These are phyloP conservation scores for Acronicta alni DNA, from an alignment of 2,888 invertebrate genomes.

Conservation along the genomic window DNA sequence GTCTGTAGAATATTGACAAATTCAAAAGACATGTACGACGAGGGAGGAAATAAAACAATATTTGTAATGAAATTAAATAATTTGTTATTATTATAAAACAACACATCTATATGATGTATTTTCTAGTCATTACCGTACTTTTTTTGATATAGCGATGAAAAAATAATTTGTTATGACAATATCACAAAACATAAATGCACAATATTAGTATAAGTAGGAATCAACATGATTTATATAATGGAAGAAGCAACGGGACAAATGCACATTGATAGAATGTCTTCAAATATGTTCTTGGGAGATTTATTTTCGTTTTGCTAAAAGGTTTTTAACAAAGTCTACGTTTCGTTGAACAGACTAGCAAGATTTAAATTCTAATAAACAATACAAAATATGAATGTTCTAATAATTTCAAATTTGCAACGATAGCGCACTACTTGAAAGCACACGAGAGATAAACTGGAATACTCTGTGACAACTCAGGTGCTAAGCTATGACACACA, in stretches of 20 bases:
- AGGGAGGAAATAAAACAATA: constrained; percentile 76
- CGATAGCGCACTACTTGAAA: constrained; percentile 22
- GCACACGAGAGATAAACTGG: constrained; percentile 18
- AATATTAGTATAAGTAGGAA: constrained; percentile 50
- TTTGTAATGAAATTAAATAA: constrained; percentile 84
- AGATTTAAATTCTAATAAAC: constrained; percentile 28
- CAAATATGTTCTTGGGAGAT: constrained; percentile 34
- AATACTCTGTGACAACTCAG: constrained; percentile 17
- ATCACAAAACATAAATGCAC: constrained; percentile 75
- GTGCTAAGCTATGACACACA: constrained; percentile 19
- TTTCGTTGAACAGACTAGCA: constrained; percentile 58
- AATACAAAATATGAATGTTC: constrained; percentile 9
- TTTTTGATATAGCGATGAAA: constrained; percentile 51
- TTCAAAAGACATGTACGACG: constrained; percentile 23
- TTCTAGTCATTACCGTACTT: constrained; percentile 83
- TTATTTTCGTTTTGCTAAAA: constrained; percentile 39
- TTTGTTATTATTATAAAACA: constrained; percentile 87
- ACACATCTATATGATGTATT: constrained; percentile 86
- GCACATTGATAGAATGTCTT: constrained; percentile 37
- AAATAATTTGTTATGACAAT: constrained; percentile 56
- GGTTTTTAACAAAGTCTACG: constrained; percentile 43
- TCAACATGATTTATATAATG: constrained; percentile 54
- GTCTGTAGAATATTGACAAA: constrained; percentile 23
- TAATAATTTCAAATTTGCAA: constrained; percentile 43
- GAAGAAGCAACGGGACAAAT: constrained; percentile 54